Percentiles rank a stretch among this genome's conserved stretches.
Evolutionary conservation across 2,113 vertebrate genomes (phyloP).

Genomic region (Ochotona princeps): DNA sequence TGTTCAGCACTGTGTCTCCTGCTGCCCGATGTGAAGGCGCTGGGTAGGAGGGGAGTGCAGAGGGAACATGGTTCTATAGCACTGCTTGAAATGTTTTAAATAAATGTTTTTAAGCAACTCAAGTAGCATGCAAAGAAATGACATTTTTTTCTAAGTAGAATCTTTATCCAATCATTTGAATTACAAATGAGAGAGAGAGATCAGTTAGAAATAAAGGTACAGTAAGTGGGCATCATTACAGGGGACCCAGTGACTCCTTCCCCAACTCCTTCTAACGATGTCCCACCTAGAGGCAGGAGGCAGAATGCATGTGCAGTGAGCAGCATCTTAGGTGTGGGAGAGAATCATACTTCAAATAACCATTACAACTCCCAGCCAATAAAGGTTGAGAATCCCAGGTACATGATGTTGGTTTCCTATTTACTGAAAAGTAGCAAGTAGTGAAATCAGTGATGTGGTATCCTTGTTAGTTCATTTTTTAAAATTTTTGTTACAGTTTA

Average conservation of each 20-base stretch:
- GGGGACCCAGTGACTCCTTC: not conserved
- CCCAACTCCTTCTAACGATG: constrained; percentile 16
- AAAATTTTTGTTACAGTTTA: not conserved
- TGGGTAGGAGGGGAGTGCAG: constrained; percentile 70
- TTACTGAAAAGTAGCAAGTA: not conserved
- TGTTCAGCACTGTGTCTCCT: constrained; percentile 68
- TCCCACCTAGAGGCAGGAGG: not conserved
- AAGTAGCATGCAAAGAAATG: constrained; percentile 64
- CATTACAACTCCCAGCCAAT: not conserved
- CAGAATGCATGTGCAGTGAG: not conserved
- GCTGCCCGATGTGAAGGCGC: constrained; percentile 76
- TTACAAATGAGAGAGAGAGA: constrained; percentile 52
- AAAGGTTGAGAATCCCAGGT: not conserved
- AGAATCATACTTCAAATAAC: constrained; percentile 33
- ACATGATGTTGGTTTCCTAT: not conserved
- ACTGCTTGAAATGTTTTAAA: constrained; percentile 75
- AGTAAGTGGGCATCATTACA: constrained; percentile 5
- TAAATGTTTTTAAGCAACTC: constrained; percentile 71
- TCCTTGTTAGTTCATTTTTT: not conserved
- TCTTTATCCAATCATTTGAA: constrained; percentile 48
- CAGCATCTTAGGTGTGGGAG: not conserved
- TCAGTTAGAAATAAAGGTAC: constrained; percentile 1
- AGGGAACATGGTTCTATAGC: constrained; percentile 47
- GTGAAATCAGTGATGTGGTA: not conserved
- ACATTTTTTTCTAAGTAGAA: constrained; percentile 46